Conservation (phyloP, 2,113 vertebrate species). For the Grallaria varia region DNA sequence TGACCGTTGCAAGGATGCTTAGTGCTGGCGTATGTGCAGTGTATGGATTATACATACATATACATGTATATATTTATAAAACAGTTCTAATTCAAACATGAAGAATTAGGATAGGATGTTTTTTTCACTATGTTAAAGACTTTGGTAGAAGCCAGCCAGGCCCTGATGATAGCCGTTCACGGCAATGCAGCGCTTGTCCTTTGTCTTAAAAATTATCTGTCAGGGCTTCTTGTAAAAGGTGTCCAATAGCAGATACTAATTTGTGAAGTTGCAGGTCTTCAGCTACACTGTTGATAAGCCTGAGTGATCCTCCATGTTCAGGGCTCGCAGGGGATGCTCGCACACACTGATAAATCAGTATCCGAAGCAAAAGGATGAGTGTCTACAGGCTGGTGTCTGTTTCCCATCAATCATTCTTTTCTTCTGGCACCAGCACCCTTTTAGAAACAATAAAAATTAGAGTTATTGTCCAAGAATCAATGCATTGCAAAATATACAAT, state of each 20-base stretch:
- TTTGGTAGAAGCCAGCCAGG: slow-evolving; percentile 77
- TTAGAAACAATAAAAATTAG: slow-evolving; percentile 78
- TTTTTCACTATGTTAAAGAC: slow-evolving; percentile 54
- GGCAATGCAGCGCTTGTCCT: slow-evolving; percentile 2
- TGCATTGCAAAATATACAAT: slow-evolving; percentile 61
- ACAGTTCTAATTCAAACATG: slow-evolving; percentile 37
- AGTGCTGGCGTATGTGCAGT: background rate
- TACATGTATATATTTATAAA: slow-evolving; percentile 17
- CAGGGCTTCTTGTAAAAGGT: slow-evolving; percentile 47
- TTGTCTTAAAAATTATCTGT: slow-evolving; percentile 39
- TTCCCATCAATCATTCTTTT: slow-evolving; percentile 85
- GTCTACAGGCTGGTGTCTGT: slow-evolving; percentile 75
- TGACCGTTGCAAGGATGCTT: slow-evolving; percentile 14
- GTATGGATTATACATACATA: slow-evolving; percentile 23
- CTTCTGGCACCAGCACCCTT: slow-evolving; percentile 79
- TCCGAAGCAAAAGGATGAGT: slow-evolving; percentile 74
- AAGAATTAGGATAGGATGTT: slow-evolving; percentile 42
- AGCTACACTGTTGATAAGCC: slow-evolving; percentile 57
- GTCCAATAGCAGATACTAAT: slow-evolving; percentile 51
- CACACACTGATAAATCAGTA: slow-evolving; percentile 58
- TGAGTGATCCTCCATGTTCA: slow-evolving; percentile 58
- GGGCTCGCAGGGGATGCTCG: slow-evolving; percentile 48
- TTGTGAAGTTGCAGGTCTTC: slow-evolving; percentile 55
- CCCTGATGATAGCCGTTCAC: slow-evolving; percentile 48
- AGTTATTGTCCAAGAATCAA: slow-evolving; percentile 77